phyloP scores from a whole-genome alignment of 2,797 vertebrate species.

The Neoniphon sammara region DNA sequence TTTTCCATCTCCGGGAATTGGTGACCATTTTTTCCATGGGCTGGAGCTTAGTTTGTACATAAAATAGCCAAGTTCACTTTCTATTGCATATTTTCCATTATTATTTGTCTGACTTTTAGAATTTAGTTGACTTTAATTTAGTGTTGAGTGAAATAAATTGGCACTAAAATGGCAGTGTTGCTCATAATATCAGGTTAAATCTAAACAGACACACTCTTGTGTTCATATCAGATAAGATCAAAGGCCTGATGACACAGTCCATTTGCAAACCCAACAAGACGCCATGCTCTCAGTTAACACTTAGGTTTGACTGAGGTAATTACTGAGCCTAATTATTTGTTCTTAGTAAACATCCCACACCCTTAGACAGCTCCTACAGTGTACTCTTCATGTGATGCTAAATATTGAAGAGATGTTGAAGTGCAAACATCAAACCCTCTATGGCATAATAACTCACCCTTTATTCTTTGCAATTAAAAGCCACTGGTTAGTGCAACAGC shows the following conservation, averaged over 20 bases:
- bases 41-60: neutral
- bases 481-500: neutral
- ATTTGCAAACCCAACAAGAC: slow-evolving; percentile 46
- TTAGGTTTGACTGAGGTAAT: slow-evolving; percentile 22
- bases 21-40: slow-evolving; percentile 9
- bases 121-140: neutral
- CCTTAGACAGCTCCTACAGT: slow-evolving; percentile 3
- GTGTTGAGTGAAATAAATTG: slow-evolving; percentile 1
- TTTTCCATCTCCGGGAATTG: slow-evolving; percentile 31
- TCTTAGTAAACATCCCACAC: slow-evolving; percentile 35
- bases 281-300: slow-evolving; percentile 62
- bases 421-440: neutral
- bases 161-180: neutral
- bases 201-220: slow-evolving; percentile 31
- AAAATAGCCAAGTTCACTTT: neutral
- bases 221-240: slow-evolving; percentile 38
- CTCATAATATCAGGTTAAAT: slow-evolving; percentile 14
- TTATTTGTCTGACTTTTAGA: neutral
- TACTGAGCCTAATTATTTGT: slow-evolving; percentile 68
- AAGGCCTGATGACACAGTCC: slow-evolving; percentile 24
- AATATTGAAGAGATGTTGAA: slow-evolving; percentile 8
- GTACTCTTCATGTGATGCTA: neutral
- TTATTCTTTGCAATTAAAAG: neutral
- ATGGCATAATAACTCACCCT: neutral
- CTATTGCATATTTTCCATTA: neutral